A percentile compares a stretch with the other conserved stretches of the same genome.
These are phyloP conservation scores for Abramis brama DNA, from an alignment of 2,113 vertebrate species.

Conservation along the genomic window DNA sequence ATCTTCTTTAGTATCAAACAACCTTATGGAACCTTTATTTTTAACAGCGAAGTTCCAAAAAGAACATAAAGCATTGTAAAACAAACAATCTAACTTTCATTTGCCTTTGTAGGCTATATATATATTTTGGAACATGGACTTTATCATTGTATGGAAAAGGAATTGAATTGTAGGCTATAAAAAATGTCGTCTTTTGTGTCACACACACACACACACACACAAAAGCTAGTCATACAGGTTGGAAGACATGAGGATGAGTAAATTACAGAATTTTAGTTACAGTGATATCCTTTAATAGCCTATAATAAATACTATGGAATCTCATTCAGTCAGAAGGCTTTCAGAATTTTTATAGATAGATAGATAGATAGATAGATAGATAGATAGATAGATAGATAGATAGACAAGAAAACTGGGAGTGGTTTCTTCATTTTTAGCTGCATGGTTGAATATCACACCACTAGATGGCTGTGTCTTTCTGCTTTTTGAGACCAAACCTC, in stretches of 20 bases:
- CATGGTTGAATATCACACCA: not conserved
- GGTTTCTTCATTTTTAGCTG: not conserved
- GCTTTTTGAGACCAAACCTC: conserved; percentile 12
- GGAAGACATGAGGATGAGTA: not conserved
- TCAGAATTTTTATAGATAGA: not conserved
- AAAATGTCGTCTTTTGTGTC: not conserved
- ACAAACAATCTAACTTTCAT: too few species aligned
- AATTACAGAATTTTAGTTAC: not conserved
- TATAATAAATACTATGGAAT: too few species aligned
- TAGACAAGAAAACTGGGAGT: not conserved
- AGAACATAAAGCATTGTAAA: too few species aligned
- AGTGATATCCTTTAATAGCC: not conserved
- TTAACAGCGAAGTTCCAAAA: too few species aligned
- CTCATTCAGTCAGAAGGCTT: not conserved
- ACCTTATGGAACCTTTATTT: too few species aligned
- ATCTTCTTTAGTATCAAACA: too few species aligned
- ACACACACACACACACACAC: not conserved
- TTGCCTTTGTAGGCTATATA: too few species aligned
- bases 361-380: not conserved
- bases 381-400: not conserved
- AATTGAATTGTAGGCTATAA: too few species aligned
- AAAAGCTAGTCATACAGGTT: too few species aligned
- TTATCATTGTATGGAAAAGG: too few species aligned
- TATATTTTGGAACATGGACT: too few species aligned
- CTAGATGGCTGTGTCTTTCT: conserved; percentile 25